phyloP scores from a whole-genome alignment of 2,888 invertebrate species.

The Leucozona laternaria region DNA sequence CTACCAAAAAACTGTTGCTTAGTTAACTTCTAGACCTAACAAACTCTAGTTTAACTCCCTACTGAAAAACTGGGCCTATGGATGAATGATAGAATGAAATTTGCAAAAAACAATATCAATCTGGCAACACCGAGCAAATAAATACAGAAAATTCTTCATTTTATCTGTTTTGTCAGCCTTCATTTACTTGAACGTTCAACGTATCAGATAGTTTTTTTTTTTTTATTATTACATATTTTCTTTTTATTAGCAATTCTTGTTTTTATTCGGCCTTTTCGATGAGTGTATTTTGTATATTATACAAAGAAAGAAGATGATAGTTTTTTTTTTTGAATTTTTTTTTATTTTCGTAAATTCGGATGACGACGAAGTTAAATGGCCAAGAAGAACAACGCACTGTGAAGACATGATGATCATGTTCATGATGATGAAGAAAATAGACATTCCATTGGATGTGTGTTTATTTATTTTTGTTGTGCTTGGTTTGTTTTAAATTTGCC shows the following conservation, averaged over 20 bases:
- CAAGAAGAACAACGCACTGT: slow-evolving; percentile 22
- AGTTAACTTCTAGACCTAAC: no score
- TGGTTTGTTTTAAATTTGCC: slow-evolving; percentile 34
- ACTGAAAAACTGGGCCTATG: no score
- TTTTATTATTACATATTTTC: not conserved
- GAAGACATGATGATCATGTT: slow-evolving; percentile 39
- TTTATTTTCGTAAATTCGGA: slow-evolving; percentile 18
- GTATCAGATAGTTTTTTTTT: slow-evolving; percentile 27
- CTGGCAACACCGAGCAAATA: not conserved
- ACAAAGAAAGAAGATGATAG: slow-evolving; percentile 30
- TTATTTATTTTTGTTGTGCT: slow-evolving; percentile 34
- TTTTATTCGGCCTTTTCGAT: slow-evolving; percentile 39
- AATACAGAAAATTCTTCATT: slow-evolving; percentile 34
- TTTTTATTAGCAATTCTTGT: slow-evolving; percentile 50
- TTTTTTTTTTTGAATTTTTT: slow-evolving; percentile 24
- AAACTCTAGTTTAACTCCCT: no score
- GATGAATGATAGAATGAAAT: no score
- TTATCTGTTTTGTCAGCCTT: slow-evolving; percentile 45
- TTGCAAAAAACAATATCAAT: not conserved
- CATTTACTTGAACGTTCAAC: slow-evolving; percentile 24
- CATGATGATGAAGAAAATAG: slow-evolving; percentile 27
- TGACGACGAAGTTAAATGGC: slow-evolving; percentile 50
- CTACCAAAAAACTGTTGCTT: no score
- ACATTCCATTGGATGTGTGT: slow-evolving; percentile 46
- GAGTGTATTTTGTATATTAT: not conserved